Conservation (phyloP, 2,888 invertebrate genomes). For the Acleris emargana region DNA sequence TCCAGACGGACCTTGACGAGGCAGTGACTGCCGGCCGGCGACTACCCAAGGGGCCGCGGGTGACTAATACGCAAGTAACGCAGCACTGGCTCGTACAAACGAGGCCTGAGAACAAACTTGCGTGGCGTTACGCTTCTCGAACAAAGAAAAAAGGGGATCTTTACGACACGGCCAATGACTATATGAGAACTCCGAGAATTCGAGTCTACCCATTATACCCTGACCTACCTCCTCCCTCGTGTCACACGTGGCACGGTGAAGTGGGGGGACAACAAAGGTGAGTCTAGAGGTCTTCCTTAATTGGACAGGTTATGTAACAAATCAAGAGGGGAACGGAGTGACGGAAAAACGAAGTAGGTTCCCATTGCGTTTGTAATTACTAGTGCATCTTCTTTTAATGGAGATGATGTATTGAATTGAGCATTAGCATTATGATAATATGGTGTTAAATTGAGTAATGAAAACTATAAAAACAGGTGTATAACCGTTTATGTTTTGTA, state of each 20-base stretch:
- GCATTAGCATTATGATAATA: slow-evolving; percentile 18
- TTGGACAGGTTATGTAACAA: slow-evolving; percentile 49
- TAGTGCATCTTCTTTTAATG: slow-evolving; percentile 43
- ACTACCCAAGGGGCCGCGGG: slow-evolving; percentile 32
- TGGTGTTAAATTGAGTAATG: slow-evolving; percentile 12
- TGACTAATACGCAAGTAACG: slow-evolving; percentile 59
- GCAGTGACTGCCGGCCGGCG: slow-evolving; percentile 13
- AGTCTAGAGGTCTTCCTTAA: slow-evolving; percentile 47
- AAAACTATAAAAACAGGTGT: slow-evolving; percentile 18
- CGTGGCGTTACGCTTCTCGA: slow-evolving; percentile 76
- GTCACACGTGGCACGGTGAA: slow-evolving; percentile 40
- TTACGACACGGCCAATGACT: slow-evolving; percentile 64
- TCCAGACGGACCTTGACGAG: slow-evolving; percentile 22
- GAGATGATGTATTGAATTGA: slow-evolving; percentile 28
- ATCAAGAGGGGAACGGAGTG: slow-evolving; percentile 55
- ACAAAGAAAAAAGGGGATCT: slow-evolving; percentile 76
- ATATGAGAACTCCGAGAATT: slow-evolving; percentile 64
- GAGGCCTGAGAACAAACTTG: slow-evolving; percentile 71
- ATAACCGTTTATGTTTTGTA: slow-evolving; percentile 8
- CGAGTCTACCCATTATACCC: slow-evolving; percentile 52
- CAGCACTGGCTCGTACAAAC: slow-evolving; percentile 40
- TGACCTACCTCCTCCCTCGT: slow-evolving; percentile 50
- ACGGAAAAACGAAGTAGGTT: slow-evolving; percentile 58
- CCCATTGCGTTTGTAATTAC: slow-evolving; percentile 56
- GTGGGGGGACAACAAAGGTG: slow-evolving; percentile 43